A percentile compares a stretch with the other conserved stretches of the same genome.
Evolutionary conservation across 2,797 vertebrate species (phyloP).

Genomic region (Leptatherina wallacei): DNA sequence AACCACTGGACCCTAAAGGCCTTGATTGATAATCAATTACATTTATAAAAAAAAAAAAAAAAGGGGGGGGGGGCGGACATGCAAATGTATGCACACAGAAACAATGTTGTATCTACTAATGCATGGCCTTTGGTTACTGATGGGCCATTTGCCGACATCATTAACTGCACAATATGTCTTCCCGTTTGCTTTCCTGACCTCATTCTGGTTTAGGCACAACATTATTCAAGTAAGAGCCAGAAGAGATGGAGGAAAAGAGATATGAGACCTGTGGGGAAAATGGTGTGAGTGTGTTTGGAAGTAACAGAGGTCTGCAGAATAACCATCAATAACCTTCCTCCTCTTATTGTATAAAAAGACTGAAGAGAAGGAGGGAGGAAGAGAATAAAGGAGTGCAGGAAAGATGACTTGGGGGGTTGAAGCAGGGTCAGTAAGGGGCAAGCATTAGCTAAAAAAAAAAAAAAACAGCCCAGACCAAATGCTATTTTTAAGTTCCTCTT

Average conservation of each 20-base stretch:
- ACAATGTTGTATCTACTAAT: constrained; percentile 61
- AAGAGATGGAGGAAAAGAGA: constrained; percentile 63
- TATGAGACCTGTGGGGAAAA: constrained; percentile 59
- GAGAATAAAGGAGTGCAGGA: constrained; percentile 46
- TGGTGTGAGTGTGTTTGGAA: constrained; percentile 42
- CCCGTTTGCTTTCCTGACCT: constrained; percentile 81
- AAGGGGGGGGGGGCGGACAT: no score
- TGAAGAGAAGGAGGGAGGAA: constrained; percentile 44
- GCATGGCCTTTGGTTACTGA: constrained; percentile 76
- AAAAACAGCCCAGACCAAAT: constrained; percentile 51
- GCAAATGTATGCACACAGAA: constrained; percentile 20
- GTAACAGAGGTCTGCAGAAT: constrained; percentile 67
- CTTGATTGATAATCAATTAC: constrained; percentile 17
- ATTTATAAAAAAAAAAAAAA: constrained; percentile 15
- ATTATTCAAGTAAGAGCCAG: constrained; percentile 78
- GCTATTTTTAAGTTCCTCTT: constrained; percentile 79
- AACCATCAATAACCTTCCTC: constrained; percentile 80
- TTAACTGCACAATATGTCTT: constrained; percentile 76
- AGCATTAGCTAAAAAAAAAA: constrained; percentile 65
- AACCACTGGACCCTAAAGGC: constrained; percentile 5
- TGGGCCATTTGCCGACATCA: constrained; percentile 70
- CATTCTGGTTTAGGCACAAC: constrained; percentile 81
- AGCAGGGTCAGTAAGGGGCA: constrained; percentile 56
- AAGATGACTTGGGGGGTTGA: constrained; percentile 54
- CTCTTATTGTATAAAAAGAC: constrained; percentile 33